Evolutionary conservation across 2,888 invertebrate species (phyloP).

Genomic region (Troides helena): DNA sequence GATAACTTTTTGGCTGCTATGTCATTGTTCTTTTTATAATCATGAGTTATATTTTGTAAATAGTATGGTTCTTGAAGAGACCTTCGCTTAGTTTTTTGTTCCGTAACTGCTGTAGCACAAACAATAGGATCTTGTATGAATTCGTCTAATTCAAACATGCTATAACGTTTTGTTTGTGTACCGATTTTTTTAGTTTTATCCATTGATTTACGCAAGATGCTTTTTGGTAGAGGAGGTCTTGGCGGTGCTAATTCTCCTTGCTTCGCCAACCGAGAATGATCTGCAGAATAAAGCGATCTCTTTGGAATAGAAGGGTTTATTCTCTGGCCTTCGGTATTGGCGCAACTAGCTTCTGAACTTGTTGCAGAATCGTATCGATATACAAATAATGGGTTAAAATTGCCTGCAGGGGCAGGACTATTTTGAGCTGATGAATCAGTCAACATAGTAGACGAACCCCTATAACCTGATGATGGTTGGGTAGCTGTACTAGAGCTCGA

Average conservation of each 20-base stretch:
- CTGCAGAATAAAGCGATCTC: conserved; percentile 83
- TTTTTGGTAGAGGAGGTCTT: conserved; percentile 85
- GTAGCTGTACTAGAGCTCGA: conserved; percentile 86
- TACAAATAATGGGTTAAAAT: conserved; percentile 87
- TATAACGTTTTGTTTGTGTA: conserved; percentile 84
- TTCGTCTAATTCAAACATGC: conserved; percentile 88
- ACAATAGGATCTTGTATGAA: conserved; percentile 73
- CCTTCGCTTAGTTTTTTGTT: conserved; percentile 82
- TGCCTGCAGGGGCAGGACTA: conserved; percentile 81
- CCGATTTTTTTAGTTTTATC: conserved; percentile 77
- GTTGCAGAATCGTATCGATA: conserved; percentile 90
- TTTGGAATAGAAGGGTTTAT: conserved; percentile 82
- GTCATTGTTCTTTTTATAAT: conserved; percentile 77
- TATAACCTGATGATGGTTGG: conserved; percentile 91
- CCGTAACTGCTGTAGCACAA: conserved; percentile 69
- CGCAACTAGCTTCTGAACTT: conserved; percentile 86
- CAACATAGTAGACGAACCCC: conserved; percentile 91
- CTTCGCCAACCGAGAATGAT: conserved; percentile 68
- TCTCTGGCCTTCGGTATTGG: conserved; percentile 75
- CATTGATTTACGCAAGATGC: conserved; percentile 84
- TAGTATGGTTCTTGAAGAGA: conserved; percentile 89
- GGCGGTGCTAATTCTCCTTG: conserved; percentile 82
- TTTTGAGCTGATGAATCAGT: conserved; percentile 88
- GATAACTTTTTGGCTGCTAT: conserved; percentile 75
- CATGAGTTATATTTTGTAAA: conserved; percentile 71